A percentile compares a stretch with the other conserved stretches of the same genome.
Evolutionary conservation across 53 echinoderm and acorn worm species (phyloP).

Genomic region (Apostichopus leukothele): DNA sequence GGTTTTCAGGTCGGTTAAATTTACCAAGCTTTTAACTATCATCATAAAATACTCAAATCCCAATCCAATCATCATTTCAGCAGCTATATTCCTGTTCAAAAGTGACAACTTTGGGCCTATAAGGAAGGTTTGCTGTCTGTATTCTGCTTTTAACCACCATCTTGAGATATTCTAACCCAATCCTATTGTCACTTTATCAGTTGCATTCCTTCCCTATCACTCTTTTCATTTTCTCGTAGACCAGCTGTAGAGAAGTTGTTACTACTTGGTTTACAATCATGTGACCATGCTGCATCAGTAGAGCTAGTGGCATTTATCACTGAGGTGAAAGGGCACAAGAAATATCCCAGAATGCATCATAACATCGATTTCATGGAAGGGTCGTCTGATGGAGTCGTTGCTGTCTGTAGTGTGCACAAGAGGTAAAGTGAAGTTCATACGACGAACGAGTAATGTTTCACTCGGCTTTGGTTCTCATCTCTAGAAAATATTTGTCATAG

Average conservation of each 20-base stretch:
- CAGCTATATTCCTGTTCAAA: too few relatives aligned
- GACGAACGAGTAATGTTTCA: neutral
- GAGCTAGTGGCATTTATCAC: constrained; percentile 58
- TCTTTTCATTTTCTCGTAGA: constrained; percentile 35
- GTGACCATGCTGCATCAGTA: constrained; percentile 59
- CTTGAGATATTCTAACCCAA: neutral
- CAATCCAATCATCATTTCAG: too few relatives aligned
- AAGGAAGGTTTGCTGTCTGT: too few relatives aligned
- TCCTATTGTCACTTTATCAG: neutral
- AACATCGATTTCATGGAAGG: constrained; percentile 63
- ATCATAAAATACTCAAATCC: too few relatives aligned
- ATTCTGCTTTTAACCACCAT: neutral
- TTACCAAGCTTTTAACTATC: too few relatives aligned
- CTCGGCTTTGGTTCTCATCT: neutral
- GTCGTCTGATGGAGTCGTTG: constrained; percentile 72
- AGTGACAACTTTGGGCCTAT: too few relatives aligned
- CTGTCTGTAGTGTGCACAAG: constrained; percentile 51
- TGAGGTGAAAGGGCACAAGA: constrained; percentile 44
- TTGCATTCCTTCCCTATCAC: neutral
- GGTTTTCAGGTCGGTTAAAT: too few relatives aligned
- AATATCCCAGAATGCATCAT: constrained; percentile 41
- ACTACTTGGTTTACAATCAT: constrained; percentile 50
- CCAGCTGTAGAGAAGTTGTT: constrained; percentile 67
- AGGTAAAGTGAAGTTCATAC: constrained; percentile 53
- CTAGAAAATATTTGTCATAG: neutral